Conservation (phyloP, 2,888 invertebrate genomes). For the Pammene fasciana region DNA sequence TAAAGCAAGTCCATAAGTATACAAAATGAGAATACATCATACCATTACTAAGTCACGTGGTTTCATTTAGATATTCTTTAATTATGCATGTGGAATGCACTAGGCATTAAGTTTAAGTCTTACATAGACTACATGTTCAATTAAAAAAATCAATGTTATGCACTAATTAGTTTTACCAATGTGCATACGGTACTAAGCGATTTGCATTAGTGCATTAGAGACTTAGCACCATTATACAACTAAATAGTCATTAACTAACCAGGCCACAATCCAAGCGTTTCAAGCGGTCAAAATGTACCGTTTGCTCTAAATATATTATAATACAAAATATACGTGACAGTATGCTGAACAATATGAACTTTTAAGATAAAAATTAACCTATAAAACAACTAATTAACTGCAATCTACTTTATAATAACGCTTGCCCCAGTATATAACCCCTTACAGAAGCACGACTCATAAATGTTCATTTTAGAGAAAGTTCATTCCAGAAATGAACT, state of each 20-base stretch:
- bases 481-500: not conserved
- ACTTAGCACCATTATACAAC: constrained; percentile 16
- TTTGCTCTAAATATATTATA: not conserved
- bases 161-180: not conserved
- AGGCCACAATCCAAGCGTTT: not conserved
- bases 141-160: not conserved
- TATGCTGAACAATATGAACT: constrained; percentile 2
- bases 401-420: not conserved
- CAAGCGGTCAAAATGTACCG: constrained; percentile 1
- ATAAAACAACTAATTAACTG: not conserved
- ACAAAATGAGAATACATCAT: too few species aligned
- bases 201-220: constrained; percentile 12
- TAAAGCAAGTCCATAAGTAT: too few species aligned
- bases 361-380: not conserved
- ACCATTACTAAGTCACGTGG: too few species aligned
- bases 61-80: too few species aligned
- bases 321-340: constrained; percentile 1
- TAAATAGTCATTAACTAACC: constrained; percentile 14
- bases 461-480: not conserved
- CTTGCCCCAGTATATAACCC: not conserved
- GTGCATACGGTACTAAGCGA: constrained; percentile 3
- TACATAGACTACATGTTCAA: too few species aligned
- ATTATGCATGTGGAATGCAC: too few species aligned
- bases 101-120: too few species aligned
- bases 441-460: not conserved